These are phyloP conservation scores for Thecophora atra DNA, from an alignment of 2,888 invertebrate species.

Conservation along the genomic window DNA sequence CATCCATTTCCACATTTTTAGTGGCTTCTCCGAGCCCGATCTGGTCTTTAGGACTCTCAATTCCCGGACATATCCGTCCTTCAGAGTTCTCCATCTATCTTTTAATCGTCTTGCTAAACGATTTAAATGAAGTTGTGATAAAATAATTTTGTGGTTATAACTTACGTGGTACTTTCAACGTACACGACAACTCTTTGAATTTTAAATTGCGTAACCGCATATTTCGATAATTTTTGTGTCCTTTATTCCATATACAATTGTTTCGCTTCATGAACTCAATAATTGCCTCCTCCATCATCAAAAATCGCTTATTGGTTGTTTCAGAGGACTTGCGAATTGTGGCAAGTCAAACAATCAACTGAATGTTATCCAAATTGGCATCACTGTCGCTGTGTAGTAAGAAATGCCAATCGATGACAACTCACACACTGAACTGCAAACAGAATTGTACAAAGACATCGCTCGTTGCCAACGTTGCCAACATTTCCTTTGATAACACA, in stretches of 20 bases:
- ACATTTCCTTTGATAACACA: no score
- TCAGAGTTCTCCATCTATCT: slow-evolving; percentile 4
- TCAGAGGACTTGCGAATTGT: no score
- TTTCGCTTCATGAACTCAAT: neutral
- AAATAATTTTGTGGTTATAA: no score
- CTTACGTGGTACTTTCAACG: neutral
- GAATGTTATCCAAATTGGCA: no score
- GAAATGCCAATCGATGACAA: no score
- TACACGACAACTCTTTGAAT: neutral
- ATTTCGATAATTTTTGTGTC: neutral
- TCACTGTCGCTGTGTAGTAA: no score
- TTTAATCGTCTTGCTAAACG: neutral
- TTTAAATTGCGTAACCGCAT: neutral
- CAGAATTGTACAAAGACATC: no score
- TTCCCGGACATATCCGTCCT: neutral
- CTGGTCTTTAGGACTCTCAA: neutral
- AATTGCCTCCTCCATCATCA: neutral
- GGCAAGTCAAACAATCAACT: no score
- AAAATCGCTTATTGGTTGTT: no score
- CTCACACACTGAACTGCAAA: no score
- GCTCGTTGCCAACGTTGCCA: no score
- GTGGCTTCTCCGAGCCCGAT: neutral
- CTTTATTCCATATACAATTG: neutral
- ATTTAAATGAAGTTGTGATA: no score
- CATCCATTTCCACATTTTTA: neutral